Evolutionary conservation across 2,888 invertebrate species (phyloP).

Genomic region (Calameuta idolon): DNA sequence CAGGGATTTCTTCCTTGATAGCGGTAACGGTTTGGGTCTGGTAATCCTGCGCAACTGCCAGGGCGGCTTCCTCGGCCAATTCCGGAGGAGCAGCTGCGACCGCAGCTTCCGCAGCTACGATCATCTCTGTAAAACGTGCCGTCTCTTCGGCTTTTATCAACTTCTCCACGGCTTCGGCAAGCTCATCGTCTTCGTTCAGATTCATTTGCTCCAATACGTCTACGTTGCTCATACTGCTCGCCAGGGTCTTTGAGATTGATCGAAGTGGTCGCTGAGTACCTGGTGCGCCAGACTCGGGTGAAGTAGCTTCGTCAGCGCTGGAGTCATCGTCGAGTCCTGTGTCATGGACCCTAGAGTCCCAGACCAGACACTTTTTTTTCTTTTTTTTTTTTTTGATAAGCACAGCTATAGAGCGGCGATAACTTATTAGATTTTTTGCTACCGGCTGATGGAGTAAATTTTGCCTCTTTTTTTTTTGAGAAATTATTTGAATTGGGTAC

Average conservation of each 20-base stretch:
- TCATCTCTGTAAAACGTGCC: slow-evolving; percentile 65
- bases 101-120: slow-evolving; percentile 66
- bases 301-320: slow-evolving; percentile 19
- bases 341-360: too few relatives aligned
- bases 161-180: slow-evolving; percentile 65
- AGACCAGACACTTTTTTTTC: too few relatives aligned
- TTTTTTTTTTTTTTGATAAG: too few relatives aligned
- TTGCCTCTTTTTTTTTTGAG: too few relatives aligned
- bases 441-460: too few relatives aligned
- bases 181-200: slow-evolving; percentile 57
- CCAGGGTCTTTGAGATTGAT: slow-evolving; percentile 29
- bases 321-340: too few relatives aligned
- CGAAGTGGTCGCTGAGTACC: slow-evolving; percentile 25
- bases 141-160: slow-evolving; percentile 67
- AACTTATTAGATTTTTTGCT: too few relatives aligned
- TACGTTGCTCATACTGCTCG: slow-evolving; percentile 36
- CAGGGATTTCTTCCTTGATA: slow-evolving; percentile 58
- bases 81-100: slow-evolving; percentile 66
- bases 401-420: too few relatives aligned
- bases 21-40: slow-evolving; percentile 58
- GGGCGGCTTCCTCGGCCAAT: slow-evolving; percentile 67
- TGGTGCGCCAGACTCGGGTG: not conserved
- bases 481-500: too few relatives aligned
- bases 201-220: slow-evolving; percentile 34
- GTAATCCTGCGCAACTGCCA: slow-evolving; percentile 62